Evolutionary conservation across 2,797 vertebrate genomes (phyloP).

Genomic region (Ctenochaetus hawaiiensis): DNA sequence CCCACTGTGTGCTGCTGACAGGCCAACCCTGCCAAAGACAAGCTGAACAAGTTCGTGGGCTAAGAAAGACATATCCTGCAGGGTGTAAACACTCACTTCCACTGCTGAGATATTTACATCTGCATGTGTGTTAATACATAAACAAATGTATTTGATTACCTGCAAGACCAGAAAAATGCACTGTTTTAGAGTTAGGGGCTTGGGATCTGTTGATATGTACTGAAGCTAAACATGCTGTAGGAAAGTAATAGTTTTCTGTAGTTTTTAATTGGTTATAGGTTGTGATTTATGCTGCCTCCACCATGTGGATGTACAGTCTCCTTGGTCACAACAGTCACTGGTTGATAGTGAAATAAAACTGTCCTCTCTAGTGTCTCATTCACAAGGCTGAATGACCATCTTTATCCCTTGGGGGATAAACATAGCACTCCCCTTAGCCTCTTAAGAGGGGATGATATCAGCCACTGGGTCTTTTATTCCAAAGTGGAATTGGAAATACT

Average conservation of each 20-base stretch:
- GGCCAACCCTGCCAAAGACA: slow-evolving; percentile 47
- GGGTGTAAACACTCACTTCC: slow-evolving; percentile 15
- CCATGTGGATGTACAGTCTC: no score
- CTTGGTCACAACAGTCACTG: not conserved
- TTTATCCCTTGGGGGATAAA: slow-evolving; percentile 43
- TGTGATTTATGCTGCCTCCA: not conserved
- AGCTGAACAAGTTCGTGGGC: slow-evolving; percentile 54
- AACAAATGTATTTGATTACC: not conserved
- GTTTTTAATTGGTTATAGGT: not conserved
- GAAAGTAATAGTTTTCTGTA: not conserved
- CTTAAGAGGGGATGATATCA: slow-evolving; percentile 47
- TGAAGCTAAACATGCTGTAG: not conserved
- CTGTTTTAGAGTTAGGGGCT: not conserved
- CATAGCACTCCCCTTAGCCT: slow-evolving; percentile 49
- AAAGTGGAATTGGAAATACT: not conserved
- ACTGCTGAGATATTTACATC: not conserved
- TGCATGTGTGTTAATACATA: not conserved
- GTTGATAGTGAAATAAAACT: slow-evolving; percentile 9
- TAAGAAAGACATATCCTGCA: slow-evolving; percentile 37
- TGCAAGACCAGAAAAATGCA: not conserved
- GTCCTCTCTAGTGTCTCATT: slow-evolving; percentile 31
- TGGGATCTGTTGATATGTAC: not conserved
- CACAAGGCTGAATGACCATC: slow-evolving; percentile 18
- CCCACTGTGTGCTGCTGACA: slow-evolving; percentile 67
- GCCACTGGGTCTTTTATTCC: slow-evolving; percentile 18